phyloP scores from a whole-genome alignment of 1,140 invertebrate species.

The Heterodera carotae region DNA sequence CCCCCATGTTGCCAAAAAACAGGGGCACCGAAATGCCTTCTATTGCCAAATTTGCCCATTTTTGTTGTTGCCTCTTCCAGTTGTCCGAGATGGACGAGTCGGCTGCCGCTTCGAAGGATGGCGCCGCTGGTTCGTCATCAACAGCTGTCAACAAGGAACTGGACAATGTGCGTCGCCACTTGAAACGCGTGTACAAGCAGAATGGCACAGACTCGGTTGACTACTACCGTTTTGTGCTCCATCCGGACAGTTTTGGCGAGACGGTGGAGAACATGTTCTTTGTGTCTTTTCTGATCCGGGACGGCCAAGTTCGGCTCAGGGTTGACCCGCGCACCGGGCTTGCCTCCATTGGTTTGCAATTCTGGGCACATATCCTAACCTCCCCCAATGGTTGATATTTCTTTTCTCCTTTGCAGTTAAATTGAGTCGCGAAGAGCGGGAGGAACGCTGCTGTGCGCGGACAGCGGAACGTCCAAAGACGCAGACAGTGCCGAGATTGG shows the following conservation, averaged over 20 bases:
- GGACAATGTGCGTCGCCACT: slow-evolving; percentile 27
- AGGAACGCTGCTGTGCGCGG: background rate
- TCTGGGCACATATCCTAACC: background rate
- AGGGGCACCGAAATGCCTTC: no score
- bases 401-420: background rate
- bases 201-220: slow-evolving; percentile 18
- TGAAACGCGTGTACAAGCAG: slow-evolving; percentile 30
- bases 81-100: slow-evolving; percentile 13
- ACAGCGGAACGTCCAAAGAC: background rate
- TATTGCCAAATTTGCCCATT: slow-evolving; percentile 9
- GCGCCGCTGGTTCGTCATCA: background rate
- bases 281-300: slow-evolving; percentile 33
- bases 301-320: slow-evolving; percentile 24
- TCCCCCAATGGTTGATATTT: background rate
- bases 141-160: slow-evolving; percentile 28
- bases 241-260: slow-evolving; percentile 36
- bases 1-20: no score
- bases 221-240: slow-evolving; percentile 37
- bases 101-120: background rate
- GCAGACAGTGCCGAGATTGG: background rate
- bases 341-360: background rate
- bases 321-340: slow-evolving; percentile 23
- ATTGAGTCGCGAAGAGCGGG: slow-evolving; percentile 17
- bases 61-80: background rate
- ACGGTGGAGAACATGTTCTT: slow-evolving; percentile 41